Percentiles rank a stretch among this genome's conserved stretches.
Evolutionary conservation across 2,113 vertebrate species (phyloP).

Genomic region (Percina caprodes): DNA sequence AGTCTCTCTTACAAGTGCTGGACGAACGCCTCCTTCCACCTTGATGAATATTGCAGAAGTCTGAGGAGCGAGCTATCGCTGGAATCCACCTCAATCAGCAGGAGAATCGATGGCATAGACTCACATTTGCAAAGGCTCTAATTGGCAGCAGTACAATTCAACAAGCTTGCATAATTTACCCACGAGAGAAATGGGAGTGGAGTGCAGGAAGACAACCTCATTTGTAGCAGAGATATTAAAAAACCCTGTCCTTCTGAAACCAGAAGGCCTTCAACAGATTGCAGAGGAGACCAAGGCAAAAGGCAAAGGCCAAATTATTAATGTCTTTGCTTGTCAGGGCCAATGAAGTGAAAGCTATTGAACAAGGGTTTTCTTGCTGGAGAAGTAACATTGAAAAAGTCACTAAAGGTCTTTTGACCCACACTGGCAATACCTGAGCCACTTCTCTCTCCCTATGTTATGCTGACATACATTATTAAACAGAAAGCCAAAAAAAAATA

Average conservation of each 20-base stretch:
- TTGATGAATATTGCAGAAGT: constrained; percentile 82
- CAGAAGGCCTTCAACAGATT: constrained; percentile 45
- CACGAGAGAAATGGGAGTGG: constrained; percentile 35
- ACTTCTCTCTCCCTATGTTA: not conserved
- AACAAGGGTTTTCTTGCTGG: constrained; percentile 12
- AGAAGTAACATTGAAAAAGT: constrained; percentile 24
- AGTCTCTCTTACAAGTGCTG: constrained; percentile 55
- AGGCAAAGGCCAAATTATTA: constrained; percentile 56
- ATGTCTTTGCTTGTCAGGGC: constrained; percentile 47
- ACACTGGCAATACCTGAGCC: not conserved
- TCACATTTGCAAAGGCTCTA: constrained; percentile 73
- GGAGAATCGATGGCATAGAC: constrained; percentile 74
- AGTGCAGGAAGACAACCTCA: constrained; percentile 49
- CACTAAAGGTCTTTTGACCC: constrained; percentile 16
- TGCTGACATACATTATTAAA: not conserved
- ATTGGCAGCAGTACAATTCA: constrained; percentile 78
- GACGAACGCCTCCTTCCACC: constrained; percentile 63
- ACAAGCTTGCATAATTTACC: constrained; percentile 68
- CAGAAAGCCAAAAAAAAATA: not conserved
- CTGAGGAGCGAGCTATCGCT: constrained; percentile 57
- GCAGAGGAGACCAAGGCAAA: constrained; percentile 46
- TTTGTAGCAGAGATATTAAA: constrained; percentile 59
- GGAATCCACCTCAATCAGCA: constrained; percentile 74
- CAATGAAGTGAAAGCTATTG: constrained; percentile 24
- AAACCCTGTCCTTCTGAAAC: constrained; percentile 57